Conservation (phyloP, 1,140 invertebrate genomes). For the Lordiphosa collinella region DNA sequence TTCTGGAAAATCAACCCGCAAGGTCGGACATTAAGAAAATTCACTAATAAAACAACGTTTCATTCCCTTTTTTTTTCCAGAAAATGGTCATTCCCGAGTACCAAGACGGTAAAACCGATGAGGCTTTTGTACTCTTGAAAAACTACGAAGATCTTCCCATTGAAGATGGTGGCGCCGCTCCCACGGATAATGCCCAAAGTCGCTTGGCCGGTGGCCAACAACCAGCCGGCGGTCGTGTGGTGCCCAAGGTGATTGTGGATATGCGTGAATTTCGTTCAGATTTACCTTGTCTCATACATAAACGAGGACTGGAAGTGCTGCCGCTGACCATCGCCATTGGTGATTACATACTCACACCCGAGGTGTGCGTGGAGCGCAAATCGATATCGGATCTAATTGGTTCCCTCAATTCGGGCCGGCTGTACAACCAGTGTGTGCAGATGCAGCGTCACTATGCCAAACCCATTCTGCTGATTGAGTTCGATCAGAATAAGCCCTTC, state of each 20-base stretch:
- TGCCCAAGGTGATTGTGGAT: constrained; percentile 92
- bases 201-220: constrained; percentile 84
- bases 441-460: constrained; percentile 94
- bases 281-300: constrained; percentile 95
- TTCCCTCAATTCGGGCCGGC: constrained; percentile 94
- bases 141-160: constrained; percentile 59
- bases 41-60: no score
- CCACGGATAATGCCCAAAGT: constrained; percentile 80
- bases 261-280: constrained; percentile 99
- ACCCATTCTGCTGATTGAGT: constrained; percentile 97
- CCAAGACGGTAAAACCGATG: constrained; percentile 91
- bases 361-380: constrained; percentile 98
- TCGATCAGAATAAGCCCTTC: constrained; percentile 96
- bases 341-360: constrained; percentile 98
- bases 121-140: constrained; percentile 83
- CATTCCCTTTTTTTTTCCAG: constrained; percentile 51
- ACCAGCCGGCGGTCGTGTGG: constrained; percentile 27
- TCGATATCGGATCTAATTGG: constrained; percentile 98
- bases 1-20: no score
- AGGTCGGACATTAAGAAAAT: no score
- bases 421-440: constrained; percentile 96
- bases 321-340: constrained; percentile 95
- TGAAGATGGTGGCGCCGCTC: constrained; percentile 32
- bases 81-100: constrained; percentile 95
- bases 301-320: constrained; percentile 94